Conservation (phyloP, 2,797 vertebrate species). For the Lacerta bilineata region DNA sequence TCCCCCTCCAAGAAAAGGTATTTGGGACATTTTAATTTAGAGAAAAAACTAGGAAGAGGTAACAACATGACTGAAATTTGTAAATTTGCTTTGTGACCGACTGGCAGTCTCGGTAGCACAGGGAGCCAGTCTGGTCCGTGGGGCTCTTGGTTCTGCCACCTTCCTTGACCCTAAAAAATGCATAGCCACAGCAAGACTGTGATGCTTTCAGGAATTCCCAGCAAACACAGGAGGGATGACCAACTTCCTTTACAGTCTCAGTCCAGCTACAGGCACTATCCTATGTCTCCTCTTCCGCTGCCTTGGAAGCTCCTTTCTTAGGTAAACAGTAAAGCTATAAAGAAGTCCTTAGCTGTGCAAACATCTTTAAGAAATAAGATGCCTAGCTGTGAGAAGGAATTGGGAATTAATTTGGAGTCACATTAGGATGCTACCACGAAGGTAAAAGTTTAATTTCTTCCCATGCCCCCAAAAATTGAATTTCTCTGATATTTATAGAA, state of each 20-base stretch:
- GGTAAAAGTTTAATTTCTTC: slow-evolving; percentile 60
- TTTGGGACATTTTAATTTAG: too few species aligned
- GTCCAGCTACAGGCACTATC: slow-evolving; percentile 35
- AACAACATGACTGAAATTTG: too few species aligned
- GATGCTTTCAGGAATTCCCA: background rate
- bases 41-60: too few species aligned
- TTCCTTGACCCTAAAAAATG: background rate
- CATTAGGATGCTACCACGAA: slow-evolving; percentile 54
- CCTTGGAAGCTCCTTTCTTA: slow-evolving; percentile 62
- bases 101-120: too few species aligned
- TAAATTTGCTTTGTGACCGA: too few species aligned
- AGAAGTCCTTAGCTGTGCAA: slow-evolving; percentile 64
- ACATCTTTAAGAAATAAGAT: slow-evolving; percentile 80
- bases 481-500: slow-evolving; percentile 82
- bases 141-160: background rate
- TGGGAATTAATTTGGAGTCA: slow-evolving; percentile 82
- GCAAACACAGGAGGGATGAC: background rate
- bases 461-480: slow-evolving; percentile 66
- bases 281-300: slow-evolving; percentile 52
- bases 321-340: slow-evolving; percentile 53
- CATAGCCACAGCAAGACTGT: background rate
- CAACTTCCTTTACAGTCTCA: background rate
- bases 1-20: too few species aligned
- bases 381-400: slow-evolving; percentile 68
- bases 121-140: background rate